These are phyloP conservation scores for Hippocampus guttulatus DNA, from an alignment of 2,113 vertebrate species.

Conservation along the genomic window DNA sequence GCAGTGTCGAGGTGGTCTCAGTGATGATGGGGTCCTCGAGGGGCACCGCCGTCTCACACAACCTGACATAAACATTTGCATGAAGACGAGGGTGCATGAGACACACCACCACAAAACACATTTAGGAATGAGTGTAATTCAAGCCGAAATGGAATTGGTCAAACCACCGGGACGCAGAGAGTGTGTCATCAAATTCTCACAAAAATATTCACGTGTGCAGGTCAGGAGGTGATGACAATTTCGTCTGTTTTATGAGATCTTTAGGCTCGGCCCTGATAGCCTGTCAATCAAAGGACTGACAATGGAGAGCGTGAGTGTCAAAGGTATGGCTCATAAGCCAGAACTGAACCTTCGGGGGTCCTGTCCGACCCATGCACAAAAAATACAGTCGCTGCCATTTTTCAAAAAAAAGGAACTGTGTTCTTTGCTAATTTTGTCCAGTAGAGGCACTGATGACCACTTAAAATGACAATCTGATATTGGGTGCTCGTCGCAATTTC, in stretches of 20 bases:
- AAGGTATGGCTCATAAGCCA: too few relatives aligned
- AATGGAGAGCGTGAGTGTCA: not conserved
- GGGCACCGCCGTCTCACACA: slow-evolving; percentile 93
- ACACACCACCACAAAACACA: slow-evolving; percentile 9
- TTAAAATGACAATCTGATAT: too few relatives aligned
- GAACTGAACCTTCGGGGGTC: too few relatives aligned
- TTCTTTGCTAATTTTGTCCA: too few relatives aligned
- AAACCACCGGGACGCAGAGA: not conserved
- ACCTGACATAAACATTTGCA: slow-evolving; percentile 62
- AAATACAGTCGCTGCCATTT: too few relatives aligned
- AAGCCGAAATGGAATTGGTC: not conserved
- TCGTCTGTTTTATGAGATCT: too few relatives aligned
- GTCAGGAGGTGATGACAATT: too few relatives aligned
- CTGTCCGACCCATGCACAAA: too few relatives aligned
- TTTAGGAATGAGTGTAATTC: not conserved
- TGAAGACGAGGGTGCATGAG: not conserved
- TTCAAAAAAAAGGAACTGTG: too few relatives aligned
- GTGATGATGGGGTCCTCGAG: slow-evolving; percentile 95
- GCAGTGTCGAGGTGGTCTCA: slow-evolving; percentile 91
- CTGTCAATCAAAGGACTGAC: not conserved
- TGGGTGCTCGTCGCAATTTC: too few relatives aligned
- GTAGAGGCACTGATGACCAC: too few relatives aligned
- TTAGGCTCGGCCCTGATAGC: not conserved
- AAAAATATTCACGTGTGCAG: not conserved
- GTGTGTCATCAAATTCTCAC: not conserved